Evolutionary conservation across 2,888 invertebrate genomes (phyloP).

Genomic region (Slavum lentiscoides): DNA sequence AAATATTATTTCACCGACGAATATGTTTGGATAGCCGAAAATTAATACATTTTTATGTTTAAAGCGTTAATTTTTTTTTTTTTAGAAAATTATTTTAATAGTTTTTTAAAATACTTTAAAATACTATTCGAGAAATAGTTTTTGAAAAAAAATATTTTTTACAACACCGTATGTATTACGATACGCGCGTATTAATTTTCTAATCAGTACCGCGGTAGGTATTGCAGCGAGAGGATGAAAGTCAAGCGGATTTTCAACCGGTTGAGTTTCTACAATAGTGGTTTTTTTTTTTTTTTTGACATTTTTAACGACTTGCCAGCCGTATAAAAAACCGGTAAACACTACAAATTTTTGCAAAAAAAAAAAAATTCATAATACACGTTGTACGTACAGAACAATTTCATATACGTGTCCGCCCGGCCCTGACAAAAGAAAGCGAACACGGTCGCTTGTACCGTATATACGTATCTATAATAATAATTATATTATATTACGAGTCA

Average conservation of each 20-base stretch:
- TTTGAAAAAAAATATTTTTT: no score
- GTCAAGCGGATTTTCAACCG: background rate
- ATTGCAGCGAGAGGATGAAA: background rate
- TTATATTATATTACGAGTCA: no score
- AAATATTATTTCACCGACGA: no score
- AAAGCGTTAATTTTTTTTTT: no score
- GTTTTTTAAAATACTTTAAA: no score
- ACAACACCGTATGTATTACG: no score
- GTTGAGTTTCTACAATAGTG: constrained; percentile 29
- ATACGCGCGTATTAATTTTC: background rate
- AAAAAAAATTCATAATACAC: background rate
- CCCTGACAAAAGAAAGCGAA: constrained; percentile 42
- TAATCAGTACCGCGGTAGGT: background rate
- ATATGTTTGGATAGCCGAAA: no score
- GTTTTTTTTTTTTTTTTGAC: constrained; percentile 16
- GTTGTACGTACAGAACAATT: background rate
- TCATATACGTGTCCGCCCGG: background rate
- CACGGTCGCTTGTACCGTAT: background rate
- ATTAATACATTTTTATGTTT: no score
- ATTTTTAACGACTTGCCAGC: constrained; percentile 3
- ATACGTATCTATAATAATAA: no score
- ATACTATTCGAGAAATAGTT: no score
- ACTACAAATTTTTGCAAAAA: background rate
- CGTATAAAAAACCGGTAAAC: constrained; percentile 23
- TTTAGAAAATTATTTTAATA: no score